Percentiles rank a stretch among this genome's conserved stretches.
These are phyloP conservation scores for Amyelois transitella DNA, from an alignment of 1,140 invertebrate species.

Conservation along the genomic window DNA sequence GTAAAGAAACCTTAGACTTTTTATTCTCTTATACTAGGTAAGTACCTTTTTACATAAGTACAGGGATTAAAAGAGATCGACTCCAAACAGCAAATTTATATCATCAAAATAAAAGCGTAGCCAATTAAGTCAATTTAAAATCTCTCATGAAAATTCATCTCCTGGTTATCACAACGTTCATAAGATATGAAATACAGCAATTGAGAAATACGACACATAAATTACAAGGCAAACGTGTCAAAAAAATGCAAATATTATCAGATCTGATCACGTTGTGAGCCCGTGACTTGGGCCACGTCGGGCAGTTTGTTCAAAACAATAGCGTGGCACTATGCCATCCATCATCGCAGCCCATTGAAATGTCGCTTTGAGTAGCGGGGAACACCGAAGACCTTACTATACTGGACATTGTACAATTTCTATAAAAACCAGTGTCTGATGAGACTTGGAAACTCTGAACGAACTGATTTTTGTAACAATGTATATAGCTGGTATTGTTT, in stretches of 20 bases:
- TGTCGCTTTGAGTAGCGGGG: neutral
- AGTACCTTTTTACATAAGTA: too few relatives aligned
- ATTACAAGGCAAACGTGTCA: neutral
- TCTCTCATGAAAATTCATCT: too few relatives aligned
- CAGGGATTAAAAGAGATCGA: too few relatives aligned
- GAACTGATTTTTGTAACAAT: neutral
- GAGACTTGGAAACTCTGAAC: neutral
- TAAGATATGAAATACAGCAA: too few relatives aligned
- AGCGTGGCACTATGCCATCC: neutral
- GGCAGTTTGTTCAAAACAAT: slow-evolving; percentile 1
- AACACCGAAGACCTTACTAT: neutral
- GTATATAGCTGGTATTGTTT: neutral
- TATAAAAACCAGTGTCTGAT: neutral
- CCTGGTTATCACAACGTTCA: too few relatives aligned
- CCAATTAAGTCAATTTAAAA: too few relatives aligned
- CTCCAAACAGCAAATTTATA: too few relatives aligned
- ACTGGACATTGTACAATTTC: neutral
- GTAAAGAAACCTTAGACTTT: too few relatives aligned
- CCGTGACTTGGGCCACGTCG: neutral
- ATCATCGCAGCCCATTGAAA: slow-evolving; percentile 1
- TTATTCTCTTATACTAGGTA: too few relatives aligned
- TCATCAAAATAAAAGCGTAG: too few relatives aligned
- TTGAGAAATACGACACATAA: neutral
- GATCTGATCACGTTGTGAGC: neutral
- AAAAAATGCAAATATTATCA: neutral